Conservation (phyloP, 2,888 invertebrate genomes). For the Tinea trinotella region DNA sequence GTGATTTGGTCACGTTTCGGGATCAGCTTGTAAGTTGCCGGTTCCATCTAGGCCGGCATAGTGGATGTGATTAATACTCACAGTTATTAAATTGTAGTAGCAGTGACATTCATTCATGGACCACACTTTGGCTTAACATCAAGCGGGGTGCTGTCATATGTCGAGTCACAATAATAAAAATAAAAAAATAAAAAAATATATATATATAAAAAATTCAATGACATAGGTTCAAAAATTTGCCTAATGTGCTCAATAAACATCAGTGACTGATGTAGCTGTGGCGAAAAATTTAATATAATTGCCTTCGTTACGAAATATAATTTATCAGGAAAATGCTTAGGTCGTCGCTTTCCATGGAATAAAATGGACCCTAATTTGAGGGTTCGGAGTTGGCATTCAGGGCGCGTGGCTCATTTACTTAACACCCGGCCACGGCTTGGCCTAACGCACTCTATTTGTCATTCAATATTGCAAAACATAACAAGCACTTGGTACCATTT, state of each 20-base stretch:
- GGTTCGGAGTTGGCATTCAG: conserved; percentile 26
- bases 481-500: too few relatives aligned
- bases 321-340: neutral
- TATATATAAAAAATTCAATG: too few relatives aligned
- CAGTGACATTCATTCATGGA: too few relatives aligned
- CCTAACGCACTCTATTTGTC: conserved; percentile 16
- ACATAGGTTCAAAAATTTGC: too few relatives aligned
- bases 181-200: neutral
- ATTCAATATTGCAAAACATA: conserved; percentile 7
- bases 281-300: neutral
- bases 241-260: neutral
- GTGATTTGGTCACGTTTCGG: too few relatives aligned
- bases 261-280: neutral
- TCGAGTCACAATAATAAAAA: too few relatives aligned
- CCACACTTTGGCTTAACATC: too few relatives aligned
- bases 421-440: conserved; percentile 2
- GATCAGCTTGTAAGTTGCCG: too few relatives aligned
- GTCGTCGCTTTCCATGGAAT: neutral
- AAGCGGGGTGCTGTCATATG: too few relatives aligned
- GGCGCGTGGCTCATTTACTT: conserved; percentile 26
- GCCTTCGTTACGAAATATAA: conserved; percentile 14
- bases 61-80: too few relatives aligned
- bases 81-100: too few relatives aligned
- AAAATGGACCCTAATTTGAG: conserved; percentile 13
- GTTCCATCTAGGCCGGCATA: too few relatives aligned